These are phyloP conservation scores for Leptocoma aspasia DNA, from an alignment of 2,113 vertebrate species.

Conservation along the genomic window DNA sequence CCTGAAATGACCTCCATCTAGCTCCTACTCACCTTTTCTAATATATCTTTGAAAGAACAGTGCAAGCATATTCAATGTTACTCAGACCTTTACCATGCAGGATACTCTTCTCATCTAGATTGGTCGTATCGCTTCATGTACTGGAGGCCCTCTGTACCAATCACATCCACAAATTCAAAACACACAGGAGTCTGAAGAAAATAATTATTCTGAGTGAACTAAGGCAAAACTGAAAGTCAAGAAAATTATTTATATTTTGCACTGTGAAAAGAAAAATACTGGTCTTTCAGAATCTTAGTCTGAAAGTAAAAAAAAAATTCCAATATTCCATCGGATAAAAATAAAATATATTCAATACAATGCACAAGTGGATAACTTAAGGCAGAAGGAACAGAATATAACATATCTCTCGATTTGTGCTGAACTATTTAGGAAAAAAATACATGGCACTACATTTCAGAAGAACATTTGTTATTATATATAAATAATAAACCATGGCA, in stretches of 20 bases:
- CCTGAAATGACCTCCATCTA: neutral
- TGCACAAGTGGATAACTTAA: neutral
- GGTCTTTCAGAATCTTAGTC: neutral
- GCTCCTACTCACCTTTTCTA: neutral
- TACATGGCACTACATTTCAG: neutral
- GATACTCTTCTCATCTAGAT: neutral
- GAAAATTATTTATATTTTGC: neutral
- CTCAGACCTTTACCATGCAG: neutral
- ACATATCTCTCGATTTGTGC: neutral
- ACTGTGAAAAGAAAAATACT: neutral
- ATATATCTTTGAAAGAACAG: neutral
- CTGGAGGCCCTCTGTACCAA: neutral
- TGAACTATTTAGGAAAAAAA: neutral
- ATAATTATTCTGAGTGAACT: neutral
- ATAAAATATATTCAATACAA: neutral
- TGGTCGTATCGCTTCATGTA: neutral
- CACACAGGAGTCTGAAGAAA: neutral
- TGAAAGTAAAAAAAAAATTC: neutral
- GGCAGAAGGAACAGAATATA: neutral
- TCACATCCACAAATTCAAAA: neutral
- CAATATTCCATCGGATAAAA: neutral
- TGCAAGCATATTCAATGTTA: neutral
- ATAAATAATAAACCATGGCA: neutral
- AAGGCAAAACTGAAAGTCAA: neutral
- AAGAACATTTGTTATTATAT: neutral